Percentiles rank a stretch among this genome's conserved stretches.
phyloP scores from a whole-genome alignment of 1,140 invertebrate species.

The Copidosoma floridanum region DNA sequence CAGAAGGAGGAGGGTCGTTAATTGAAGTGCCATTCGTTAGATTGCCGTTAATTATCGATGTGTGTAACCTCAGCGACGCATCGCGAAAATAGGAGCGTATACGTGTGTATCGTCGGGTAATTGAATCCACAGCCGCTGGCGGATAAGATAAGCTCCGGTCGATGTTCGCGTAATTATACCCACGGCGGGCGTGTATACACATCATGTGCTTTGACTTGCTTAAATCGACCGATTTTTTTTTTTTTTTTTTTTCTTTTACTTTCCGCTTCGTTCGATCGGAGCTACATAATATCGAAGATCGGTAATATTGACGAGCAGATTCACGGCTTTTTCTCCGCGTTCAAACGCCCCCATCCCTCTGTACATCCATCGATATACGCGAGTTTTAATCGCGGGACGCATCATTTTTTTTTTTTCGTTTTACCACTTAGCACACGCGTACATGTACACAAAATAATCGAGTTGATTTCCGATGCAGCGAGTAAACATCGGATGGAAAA shows the following conservation, averaged over 20 bases:
- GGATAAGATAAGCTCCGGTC: constrained; percentile 10
- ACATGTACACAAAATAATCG: too few relatives aligned
- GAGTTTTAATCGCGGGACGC: too few relatives aligned
- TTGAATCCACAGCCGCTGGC: constrained; percentile 7
- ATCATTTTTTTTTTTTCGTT: too few relatives aligned
- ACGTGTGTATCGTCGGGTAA: constrained; percentile 11
- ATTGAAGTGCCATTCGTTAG: constrained; percentile 24
- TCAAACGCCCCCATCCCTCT: too few relatives aligned
- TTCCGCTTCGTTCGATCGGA: too few relatives aligned
- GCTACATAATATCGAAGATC: too few relatives aligned
- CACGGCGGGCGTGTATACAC: neutral
- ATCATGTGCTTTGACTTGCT: neutral
- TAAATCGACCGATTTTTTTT: constrained; percentile 7
- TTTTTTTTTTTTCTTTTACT: neutral
- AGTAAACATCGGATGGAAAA: too few relatives aligned
- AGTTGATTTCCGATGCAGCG: too few relatives aligned
- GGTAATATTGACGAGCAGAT: too few relatives aligned
- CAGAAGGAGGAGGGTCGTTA: constrained; percentile 7
- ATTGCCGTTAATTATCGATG: constrained; percentile 29
- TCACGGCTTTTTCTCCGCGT: too few relatives aligned
- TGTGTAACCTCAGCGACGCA: constrained; percentile 16
- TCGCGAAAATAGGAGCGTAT: constrained; percentile 14
- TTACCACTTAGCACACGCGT: too few relatives aligned
- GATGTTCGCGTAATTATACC: constrained; percentile 9
- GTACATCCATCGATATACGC: too few relatives aligned